These are phyloP conservation scores for Tenebrosternarchus preto DNA, from an alignment of 2,113 vertebrate species.

Conservation along the genomic window DNA sequence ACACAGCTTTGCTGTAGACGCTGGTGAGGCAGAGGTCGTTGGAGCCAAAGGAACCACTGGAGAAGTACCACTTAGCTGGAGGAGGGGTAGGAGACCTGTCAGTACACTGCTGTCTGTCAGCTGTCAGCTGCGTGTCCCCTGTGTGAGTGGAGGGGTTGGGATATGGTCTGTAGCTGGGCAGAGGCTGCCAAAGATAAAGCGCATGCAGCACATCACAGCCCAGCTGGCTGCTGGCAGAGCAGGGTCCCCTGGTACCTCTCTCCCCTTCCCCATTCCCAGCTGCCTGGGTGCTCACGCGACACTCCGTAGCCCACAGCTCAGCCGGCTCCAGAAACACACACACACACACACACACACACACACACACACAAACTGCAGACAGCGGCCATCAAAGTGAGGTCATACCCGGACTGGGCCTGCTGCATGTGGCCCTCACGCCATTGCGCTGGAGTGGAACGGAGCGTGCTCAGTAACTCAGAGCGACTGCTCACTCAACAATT, in stretches of 20 bases:
- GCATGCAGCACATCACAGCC: conserved; percentile 41
- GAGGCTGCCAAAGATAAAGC: conserved; percentile 63
- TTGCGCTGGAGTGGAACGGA: neutral
- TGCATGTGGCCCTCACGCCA: neutral
- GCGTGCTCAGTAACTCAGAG: neutral
- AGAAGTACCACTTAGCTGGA: conserved; percentile 41
- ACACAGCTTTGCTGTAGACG: neutral
- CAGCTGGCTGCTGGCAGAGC: conserved; percentile 61
- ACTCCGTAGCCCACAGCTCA: conserved; percentile 24
- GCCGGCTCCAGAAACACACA: conserved; percentile 5
- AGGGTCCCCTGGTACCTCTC: conserved; percentile 58
- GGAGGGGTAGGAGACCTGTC: conserved; percentile 38
- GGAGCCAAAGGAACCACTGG: conserved; percentile 27
- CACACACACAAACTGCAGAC: conserved; percentile 4
- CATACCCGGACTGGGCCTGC: neutral
- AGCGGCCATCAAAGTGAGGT: neutral
- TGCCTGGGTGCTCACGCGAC: conserved; percentile 41
- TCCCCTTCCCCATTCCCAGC: conserved; percentile 57
- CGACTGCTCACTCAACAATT: neutral
- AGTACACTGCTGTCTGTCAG: conserved; percentile 64
- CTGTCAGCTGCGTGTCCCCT: conserved; percentile 61
- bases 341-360: conserved; percentile 24
- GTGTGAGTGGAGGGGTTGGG: conserved; percentile 58
- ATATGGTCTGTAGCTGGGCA: conserved; percentile 63
- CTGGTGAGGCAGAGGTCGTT: conserved; percentile 2